Base-by-base conservation (phyloP, 2,888 invertebrate genomes). In the Philhelius pedissequus region DNA sequence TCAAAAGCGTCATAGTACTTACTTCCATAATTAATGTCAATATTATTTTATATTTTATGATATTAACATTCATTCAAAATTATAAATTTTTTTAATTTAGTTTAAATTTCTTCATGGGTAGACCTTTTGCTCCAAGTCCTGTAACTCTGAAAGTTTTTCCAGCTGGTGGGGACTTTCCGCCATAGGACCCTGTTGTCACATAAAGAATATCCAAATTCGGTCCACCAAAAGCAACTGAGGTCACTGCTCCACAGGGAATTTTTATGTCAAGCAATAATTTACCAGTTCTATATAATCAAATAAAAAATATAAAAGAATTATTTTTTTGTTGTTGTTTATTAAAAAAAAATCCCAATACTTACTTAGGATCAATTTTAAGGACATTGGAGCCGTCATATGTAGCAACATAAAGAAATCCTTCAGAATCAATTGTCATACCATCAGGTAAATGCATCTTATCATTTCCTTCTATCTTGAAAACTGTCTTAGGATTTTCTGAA, bases 381-480 rank as follows among this genome's bases (percentile, higher is more conserved):
- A 95, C 92, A 88, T 94, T 93, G 6, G 93, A 93, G 1, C 94
- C 96, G 84, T 94, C 93, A 89, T 94, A 96, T 89, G 94, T 94
- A 64, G 96, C 96, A 48, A 96, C 93, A 95, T 96, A 96, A 8
- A 96, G 92, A 89, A 95, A 95, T 4, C 95, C 96, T 81, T 96
- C 94, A 0, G 93, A 93, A 91, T 96, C 97, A 73, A 96, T 95
- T 81, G 96, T 95, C 95, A 96, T 95, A 20, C 96, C 96, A 91
- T 96, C 96, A 66, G 94, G 94, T 86, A 94, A 92, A 15, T 93
- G 86, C 73, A 88, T 89, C 43, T 90, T 90, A 0, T 90, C 92
- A 88, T 90, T 90, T n/a, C 58, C 64, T 15, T 90, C 90, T 88
- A 94, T 93, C 87, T 93, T 92, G 89, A 94, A 95, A 40, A 94